Evolutionary conservation across 2,888 invertebrate species (phyloP).

Genomic region (Diploptera punctata): DNA sequence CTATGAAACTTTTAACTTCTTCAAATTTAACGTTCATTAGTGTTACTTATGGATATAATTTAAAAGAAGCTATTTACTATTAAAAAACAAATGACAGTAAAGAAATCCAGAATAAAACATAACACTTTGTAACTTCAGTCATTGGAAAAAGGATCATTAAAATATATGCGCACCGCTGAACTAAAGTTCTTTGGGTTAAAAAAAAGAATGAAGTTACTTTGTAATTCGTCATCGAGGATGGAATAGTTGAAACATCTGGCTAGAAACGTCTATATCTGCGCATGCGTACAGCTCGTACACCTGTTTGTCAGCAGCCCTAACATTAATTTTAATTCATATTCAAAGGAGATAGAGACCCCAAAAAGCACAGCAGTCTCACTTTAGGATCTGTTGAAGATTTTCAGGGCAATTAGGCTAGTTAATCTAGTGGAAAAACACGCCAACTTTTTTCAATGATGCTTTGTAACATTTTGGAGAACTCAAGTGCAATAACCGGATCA

Average conservation of each 20-base stretch:
- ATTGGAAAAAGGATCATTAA: not conserved
- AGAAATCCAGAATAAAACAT: too few species aligned
- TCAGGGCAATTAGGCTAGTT: conserved; percentile 14
- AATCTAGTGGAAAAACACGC: conserved; percentile 23
- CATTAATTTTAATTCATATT: conserved; percentile 8
- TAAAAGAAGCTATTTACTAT: too few species aligned
- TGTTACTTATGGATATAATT: too few species aligned
- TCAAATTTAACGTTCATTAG: too few species aligned
- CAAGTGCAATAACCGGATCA: not conserved
- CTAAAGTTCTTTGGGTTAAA: not conserved
- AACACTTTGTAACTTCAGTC: too few species aligned
- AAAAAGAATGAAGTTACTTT: not conserved
- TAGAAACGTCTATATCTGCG: not conserved
- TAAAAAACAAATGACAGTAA: too few species aligned
- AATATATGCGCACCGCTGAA: not conserved
- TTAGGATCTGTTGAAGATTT: conserved; percentile 13
- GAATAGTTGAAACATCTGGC: not conserved
- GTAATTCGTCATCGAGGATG: not conserved
- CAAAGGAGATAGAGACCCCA: conserved; percentile 14
- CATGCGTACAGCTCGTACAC: not conserved
- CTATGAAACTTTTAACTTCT: too few species aligned
- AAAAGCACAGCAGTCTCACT: too few species aligned
- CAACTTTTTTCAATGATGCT: not conserved
- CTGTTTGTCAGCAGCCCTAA: conserved; percentile 19
- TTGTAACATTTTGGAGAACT: too few species aligned